These are phyloP conservation scores for Tychaedon coryphoeus DNA, from an alignment of 2,113 vertebrate genomes.

Conservation along the genomic window DNA sequence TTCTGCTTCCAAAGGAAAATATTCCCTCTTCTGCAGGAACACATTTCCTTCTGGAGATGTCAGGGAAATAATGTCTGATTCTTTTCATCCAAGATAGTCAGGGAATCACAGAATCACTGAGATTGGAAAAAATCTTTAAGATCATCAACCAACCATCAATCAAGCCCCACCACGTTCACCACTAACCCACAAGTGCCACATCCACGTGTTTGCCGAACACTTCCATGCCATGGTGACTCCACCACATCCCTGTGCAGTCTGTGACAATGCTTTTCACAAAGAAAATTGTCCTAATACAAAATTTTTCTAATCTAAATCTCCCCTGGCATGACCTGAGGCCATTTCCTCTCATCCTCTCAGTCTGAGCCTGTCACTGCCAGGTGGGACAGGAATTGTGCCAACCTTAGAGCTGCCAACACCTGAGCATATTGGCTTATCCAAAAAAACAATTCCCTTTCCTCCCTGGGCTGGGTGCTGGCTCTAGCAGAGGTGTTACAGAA, in stretches of 20 bases:
- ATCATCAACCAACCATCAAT: background rate
- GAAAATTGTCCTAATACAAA: background rate
- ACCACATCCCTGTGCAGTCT: background rate
- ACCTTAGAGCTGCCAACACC: background rate
- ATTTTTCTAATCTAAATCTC: background rate
- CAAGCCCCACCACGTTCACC: fast-evolving
- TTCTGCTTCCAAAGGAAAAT: background rate
- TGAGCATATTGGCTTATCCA: background rate
- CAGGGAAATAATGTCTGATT: background rate
- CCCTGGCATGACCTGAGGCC: background rate
- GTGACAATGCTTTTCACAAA: too few relatives aligned
- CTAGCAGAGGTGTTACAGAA: background rate
- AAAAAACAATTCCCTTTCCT: background rate
- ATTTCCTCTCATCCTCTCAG: background rate
- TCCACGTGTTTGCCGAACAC: background rate
- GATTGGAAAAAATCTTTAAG: background rate
- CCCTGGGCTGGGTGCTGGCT: fast-evolving
- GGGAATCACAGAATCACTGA: background rate
- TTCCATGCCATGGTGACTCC: background rate
- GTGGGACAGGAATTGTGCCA: background rate
- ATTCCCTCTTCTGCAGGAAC: background rate
- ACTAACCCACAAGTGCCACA: background rate
- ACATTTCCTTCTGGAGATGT: background rate
- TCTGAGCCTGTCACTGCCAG: background rate
- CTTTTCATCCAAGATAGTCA: background rate